Evolutionary conservation across 35 echinoderm and acorn worm species (phyloP), one percentile per base, ranked within the genome.

Genomic region (Stichopus chloronotus): DNA sequence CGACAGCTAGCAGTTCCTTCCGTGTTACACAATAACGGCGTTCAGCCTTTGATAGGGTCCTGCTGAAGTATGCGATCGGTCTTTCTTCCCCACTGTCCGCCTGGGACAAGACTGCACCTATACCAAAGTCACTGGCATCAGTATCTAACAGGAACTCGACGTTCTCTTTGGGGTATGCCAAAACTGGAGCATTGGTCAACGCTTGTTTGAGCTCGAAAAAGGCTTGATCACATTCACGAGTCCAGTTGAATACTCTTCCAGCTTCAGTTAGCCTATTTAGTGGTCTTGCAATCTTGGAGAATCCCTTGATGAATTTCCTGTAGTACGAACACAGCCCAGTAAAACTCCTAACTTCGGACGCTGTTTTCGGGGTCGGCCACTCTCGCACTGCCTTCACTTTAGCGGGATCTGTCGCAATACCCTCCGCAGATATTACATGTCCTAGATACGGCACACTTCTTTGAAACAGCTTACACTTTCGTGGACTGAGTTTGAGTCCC

Each of bases 281-380:
- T 72, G 94, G 94, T 20, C 60, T 83, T 4, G 94, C 94, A 43
- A 95, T 87, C 23, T 76, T 63, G 21, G 94, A 79, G 65, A n/a
- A 95, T 5, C 80, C 80, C 30, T 76, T 81, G 22, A 92, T 63
- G 68, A 95, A 95, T 16, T 55, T 58, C 8, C 78, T 55, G 69
- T 95, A 92, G 57, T 92, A 95, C 7, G 78, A 92, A 17, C 90
- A 90, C 17, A 95, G 90, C 11, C 94, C 94, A 17, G 84, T n/a
- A 78, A 95, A 95, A 59, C 94, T 23, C n/a, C n/a, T n/a, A n/a
- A n/a, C n/a, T n/a, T 95, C 78, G 12, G 23, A 63, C 56, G 72
- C 61, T 13, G 7, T 88, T 53, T 22, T 24, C 5, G 92, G 92
- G 10, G 25, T 23, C 30, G 83, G 60, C 92, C 92, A 93, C 16